Evolutionary conservation across 2,113 vertebrate genomes (phyloP), one percentile per base, ranked within the genome.

Genomic region (Crotophaga sulcirostris): DNA sequence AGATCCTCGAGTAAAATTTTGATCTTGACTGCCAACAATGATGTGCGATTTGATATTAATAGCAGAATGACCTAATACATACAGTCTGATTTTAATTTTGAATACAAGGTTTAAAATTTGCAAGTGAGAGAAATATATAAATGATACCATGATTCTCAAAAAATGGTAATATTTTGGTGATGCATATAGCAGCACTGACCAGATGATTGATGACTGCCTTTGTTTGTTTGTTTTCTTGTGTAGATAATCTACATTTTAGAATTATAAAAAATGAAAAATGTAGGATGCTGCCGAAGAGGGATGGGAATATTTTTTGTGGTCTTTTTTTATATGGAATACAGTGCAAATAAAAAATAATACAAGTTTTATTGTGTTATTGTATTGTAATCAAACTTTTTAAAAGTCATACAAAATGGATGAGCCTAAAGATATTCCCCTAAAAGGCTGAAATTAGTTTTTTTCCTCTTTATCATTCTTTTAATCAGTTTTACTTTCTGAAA

Each of bases 321-420:
- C 6, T 20, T 11, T 72, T 47, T 20, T 16, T 77, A 12, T 69
- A 31, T 19, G 40, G 7, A 2, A 40, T 33, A n/a, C 1, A 49
- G 21, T 42, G 33, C 4, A 7, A 54, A 26, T 38, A 58, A 76
- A 75, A 60, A 51, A 1, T 24, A 36, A 42, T 11, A 3, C 4
- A 59, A 76, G 54, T 40, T 19, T 15, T 34, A 29, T 2, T n/a
- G 0, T 16, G 31, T 25, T 45, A 42, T 25, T 87, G 0, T 68
- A 26, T 36, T 52, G 14, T 25, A 83, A 52, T 10, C 5, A 81
- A 34, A 52, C 29, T n/a, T n/a, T 47, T 18, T 18, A 72, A 59
- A 62, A 44, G 25, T 4, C 2, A 12, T 18, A 5, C 1, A 40
- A n/a, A 44, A 52, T 62, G 5, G 0, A 2, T 60, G 17, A 38